These are phyloP conservation scores for Embiotoca jacksoni DNA, from an alignment of 2,113 vertebrate species.

Conservation along the genomic window DNA sequence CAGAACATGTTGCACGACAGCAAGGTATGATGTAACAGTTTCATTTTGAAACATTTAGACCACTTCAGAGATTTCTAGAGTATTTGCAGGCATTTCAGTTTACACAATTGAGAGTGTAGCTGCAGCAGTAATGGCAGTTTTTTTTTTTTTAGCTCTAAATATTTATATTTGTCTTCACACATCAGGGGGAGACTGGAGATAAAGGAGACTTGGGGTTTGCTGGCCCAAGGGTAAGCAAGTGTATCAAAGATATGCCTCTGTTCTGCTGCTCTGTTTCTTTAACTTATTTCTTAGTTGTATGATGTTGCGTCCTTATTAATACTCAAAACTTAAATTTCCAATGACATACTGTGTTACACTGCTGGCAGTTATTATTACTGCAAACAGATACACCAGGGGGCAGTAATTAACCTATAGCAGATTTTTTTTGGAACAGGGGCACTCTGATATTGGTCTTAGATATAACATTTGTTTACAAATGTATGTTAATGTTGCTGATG, in stretches of 20 bases:
- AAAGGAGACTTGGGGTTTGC: constrained; percentile 89
- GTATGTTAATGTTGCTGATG: background rate
- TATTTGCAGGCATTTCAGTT: background rate
- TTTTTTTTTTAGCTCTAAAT: background rate
- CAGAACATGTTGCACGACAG: background rate
- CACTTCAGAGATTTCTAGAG: too few species aligned
- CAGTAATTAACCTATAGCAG: constrained; percentile 10
- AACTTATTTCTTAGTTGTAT: background rate
- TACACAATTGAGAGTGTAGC: background rate
- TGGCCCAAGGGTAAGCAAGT: constrained; percentile 88
- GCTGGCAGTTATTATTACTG: background rate
- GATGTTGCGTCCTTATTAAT: background rate
- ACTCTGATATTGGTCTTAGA: background rate
- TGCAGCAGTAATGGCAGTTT: background rate
- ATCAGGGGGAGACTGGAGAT: constrained; percentile 92
- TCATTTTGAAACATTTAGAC: background rate
- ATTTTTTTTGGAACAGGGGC: background rate
- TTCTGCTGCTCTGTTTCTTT: background rate
- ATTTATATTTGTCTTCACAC: constrained; percentile 27
- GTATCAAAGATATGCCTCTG: background rate
- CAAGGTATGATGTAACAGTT: background rate
- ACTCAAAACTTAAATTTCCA: background rate
- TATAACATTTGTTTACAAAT: background rate
- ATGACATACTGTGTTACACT: too few species aligned
- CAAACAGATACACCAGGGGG: constrained; percentile 47